Base-by-base conservation (phyloP, 2,113 vertebrate species). In the Meles meles region DNA sequence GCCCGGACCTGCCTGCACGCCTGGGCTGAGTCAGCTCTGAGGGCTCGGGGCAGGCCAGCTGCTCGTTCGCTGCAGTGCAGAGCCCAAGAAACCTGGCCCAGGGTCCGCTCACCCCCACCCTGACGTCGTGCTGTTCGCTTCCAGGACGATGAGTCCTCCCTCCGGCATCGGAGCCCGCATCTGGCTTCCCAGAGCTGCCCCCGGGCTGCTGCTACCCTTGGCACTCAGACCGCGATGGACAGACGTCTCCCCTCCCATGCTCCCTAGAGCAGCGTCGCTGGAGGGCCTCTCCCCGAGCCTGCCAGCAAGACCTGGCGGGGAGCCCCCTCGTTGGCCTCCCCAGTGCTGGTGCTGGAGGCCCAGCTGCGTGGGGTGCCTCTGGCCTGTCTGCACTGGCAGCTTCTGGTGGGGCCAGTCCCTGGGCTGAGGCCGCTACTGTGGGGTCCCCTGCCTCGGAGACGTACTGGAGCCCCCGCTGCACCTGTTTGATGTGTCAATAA, bases 401-500 rank as follows among this genome's bases (percentile, higher is more conserved):
- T n/a, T 37, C n/a, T 4, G 20, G 44, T 18, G 72, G 65, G 9
- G 29, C 31, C 31, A 21, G 72, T 31, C 39, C 44, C 6, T 10
- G 72, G 20, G 25, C 55, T 7, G 47, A 23, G 67, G 7, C 52
- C 4, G 12, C 8, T 65, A 61, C 85, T 0, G 25, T 2, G 7
- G 34, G 65, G 10, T 47, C 13, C 1, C 1, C 27, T 5, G 49
- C 67, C 81, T 77, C 76, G 14, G 37, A 39, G 47, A 72, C 76
- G n/a, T 25, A 4, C 34, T 23, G 21, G 47, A 69, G 49, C 14
- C 3, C 47, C 23, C 7, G 4, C 6, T 44, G 74, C 69, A 20
- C 23, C 76, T 1, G 5, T 44, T 12, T 17, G n/a, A 6, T 10
- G 1, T 31, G 37, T 52, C 80, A 98, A 96, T 98, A 98, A 98